Base-by-base conservation (phyloP, 2,888 invertebrate species). In the Doris montereyensis region DNA sequence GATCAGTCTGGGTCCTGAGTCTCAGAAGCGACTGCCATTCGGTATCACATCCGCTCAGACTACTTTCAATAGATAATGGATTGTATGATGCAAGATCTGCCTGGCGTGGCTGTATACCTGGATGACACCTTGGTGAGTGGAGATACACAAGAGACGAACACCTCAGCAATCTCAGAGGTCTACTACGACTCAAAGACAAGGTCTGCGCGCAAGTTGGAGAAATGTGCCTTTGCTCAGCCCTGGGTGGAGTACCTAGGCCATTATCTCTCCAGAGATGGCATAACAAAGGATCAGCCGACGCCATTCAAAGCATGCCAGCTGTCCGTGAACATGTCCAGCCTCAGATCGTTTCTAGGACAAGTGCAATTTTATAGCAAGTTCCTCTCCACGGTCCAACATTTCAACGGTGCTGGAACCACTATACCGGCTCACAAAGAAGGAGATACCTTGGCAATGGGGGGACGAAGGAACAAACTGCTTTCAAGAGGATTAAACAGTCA, bases 1-100 rank as follows among this genome's bases (percentile, higher is more conserved):
- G 26, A 81, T 83, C 73, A 24, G 72, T 17, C 3, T 83, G 13
- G 79, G 78, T 13, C 79, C 81, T 2, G 71, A 79, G 26, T 81
- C 79, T 10, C 62, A 76, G 52, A n/a, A 62, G n/a, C n/a, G n/a
- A n/a, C n/a, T n/a, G n/a, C n/a, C n/a, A n/a, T n/a, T n/a, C n/a
- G n/a, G n/a, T n/a, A n/a, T n/a, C n/a, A n/a, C n/a, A n/a, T n/a
- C n/a, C n/a, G n/a, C n/a, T n/a, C n/a, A n/a, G n/a, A n/a, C 34
- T 71, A 71, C 34, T 77, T 72, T 62, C 77, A 77, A 52, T 0
- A 70, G 21, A 72, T 41, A 1, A 77, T 72, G 60, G 77, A 77
- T 8, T 60, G 60, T 58, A 34, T 77, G 24, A 71, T 41, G 28
- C 71, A 71, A 24, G 77, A 52, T 17, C 21, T 77, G 5, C 35